A percentile compares a stretch with the other conserved stretches of the same genome.
Evolutionary conservation across 1,140 invertebrate genomes (phyloP).

Genomic region (Bombus cullumanus): DNA sequence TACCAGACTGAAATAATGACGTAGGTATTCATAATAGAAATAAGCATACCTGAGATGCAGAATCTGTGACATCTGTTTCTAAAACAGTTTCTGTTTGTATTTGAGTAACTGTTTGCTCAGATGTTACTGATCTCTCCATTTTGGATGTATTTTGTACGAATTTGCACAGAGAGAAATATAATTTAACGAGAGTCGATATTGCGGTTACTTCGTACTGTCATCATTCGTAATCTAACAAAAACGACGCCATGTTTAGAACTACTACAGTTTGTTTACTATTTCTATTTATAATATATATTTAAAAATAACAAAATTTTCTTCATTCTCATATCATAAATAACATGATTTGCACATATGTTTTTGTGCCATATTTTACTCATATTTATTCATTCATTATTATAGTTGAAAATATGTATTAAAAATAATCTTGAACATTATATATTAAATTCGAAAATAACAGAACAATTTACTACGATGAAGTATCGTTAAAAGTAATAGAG

Average conservation of each 20-base stretch:
- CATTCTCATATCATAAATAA: not conserved
- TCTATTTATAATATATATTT: not conserved
- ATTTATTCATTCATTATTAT: conserved; percentile 1
- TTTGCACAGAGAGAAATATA: not conserved
- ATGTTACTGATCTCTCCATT: conserved; percentile 68
- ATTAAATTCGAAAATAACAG: not conserved
- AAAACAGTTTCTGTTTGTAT: conserved; percentile 74
- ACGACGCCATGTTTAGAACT: conserved; percentile 51
- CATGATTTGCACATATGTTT: not conserved
- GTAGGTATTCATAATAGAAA: not conserved
- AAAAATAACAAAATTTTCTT: not conserved
- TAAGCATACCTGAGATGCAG: conserved; percentile 67
- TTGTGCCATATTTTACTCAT: not conserved
- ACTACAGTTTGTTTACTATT: conserved; percentile 10
- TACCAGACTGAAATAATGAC: conserved; percentile 24
- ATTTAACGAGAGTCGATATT: conserved; percentile 10
- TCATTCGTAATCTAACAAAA: conserved; percentile 39
- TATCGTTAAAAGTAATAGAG: not conserved
- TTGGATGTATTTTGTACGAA: conserved; percentile 12
- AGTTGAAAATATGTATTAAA: not conserved
- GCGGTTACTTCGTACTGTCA: conserved; percentile 27
- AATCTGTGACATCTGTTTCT: conserved; percentile 67
- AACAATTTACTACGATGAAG: not conserved
- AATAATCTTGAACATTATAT: not conserved
- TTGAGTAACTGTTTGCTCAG: conserved; percentile 69